A percentile compares a stretch with the other conserved stretches of the same genome.
Evolutionary conservation across 2,888 invertebrate species (phyloP).

Genomic region (Xestoiulus laeticollis): DNA sequence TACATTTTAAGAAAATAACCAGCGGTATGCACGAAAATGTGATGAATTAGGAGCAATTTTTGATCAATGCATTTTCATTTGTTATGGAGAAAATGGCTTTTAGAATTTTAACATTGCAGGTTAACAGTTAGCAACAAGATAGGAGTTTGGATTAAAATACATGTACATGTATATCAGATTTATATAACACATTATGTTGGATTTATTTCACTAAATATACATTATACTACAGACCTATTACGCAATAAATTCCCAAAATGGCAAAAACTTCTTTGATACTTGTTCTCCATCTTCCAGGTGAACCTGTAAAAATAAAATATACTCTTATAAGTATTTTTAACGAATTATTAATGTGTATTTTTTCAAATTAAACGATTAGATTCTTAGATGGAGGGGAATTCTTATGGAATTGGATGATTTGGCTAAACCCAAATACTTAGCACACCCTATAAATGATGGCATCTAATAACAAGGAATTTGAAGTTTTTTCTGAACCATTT

Average conservation of each 20-base stretch:
- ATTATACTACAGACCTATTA: background rate
- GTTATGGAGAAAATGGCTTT: too few species aligned
- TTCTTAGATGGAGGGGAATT: background rate
- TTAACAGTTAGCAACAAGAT: too few species aligned
- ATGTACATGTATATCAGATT: too few species aligned
- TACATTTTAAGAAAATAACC: too few species aligned
- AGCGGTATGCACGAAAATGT: too few species aligned
- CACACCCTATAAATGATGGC: background rate
- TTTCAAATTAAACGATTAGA: background rate
- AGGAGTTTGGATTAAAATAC: too few species aligned
- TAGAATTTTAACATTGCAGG: too few species aligned
- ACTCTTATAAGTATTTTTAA: background rate
- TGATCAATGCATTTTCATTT: too few species aligned
- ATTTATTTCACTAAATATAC: background rate
- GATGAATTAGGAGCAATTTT: too few species aligned
- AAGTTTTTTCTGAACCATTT: background rate
- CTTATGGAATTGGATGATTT: background rate
- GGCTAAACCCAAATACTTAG: background rate
- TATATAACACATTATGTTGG: too few species aligned
- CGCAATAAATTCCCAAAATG: background rate
- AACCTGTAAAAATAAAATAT: background rate
- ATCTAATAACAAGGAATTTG: background rate
- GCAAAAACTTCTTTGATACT: background rate
- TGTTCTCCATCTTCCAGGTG: background rate
- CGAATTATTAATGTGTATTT: background rate